A percentile compares a stretch with the other conserved stretches of the same genome.
phyloP scores from a whole-genome alignment of 2,797 vertebrate species.

The Rhabdomys pumilio region DNA sequence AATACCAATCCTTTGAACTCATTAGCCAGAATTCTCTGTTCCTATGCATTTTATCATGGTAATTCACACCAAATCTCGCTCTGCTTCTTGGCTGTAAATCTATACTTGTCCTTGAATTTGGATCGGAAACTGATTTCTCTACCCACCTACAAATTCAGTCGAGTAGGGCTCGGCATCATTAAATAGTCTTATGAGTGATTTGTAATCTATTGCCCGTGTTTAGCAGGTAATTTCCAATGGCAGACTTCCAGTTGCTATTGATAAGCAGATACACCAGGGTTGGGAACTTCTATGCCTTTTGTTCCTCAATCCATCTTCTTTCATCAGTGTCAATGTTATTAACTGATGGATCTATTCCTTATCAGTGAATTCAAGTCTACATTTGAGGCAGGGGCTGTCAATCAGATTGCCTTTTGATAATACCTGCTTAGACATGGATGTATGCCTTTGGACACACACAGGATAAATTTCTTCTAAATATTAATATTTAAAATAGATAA shows the following conservation, averaged over 20 bases:
- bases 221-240: not conserved
- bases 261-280: not conserved
- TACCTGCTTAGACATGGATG: not conserved
- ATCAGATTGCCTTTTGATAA: not conserved
- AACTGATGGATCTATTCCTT: not conserved
- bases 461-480: slow-evolving; percentile 6
- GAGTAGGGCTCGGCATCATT: fast-evolving
- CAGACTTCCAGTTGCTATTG: not conserved
- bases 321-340: not conserved
- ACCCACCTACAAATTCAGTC: not conserved
- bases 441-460: not conserved
- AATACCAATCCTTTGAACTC: not conserved
- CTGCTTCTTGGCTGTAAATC: not conserved
- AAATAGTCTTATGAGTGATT: not conserved
- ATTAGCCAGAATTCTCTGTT: not conserved
- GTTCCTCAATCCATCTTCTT: not conserved
- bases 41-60: not conserved
- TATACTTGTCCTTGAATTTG: not conserved
- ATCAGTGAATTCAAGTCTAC: not conserved
- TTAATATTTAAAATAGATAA: not conserved
- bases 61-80: not conserved
- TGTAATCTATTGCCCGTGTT: not conserved
- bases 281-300: not conserved
- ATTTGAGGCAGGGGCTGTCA: not conserved
- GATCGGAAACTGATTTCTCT: not conserved